phyloP scores from a whole-genome alignment of 2,797 vertebrate species.

The Sibirionetta formosa region DNA sequence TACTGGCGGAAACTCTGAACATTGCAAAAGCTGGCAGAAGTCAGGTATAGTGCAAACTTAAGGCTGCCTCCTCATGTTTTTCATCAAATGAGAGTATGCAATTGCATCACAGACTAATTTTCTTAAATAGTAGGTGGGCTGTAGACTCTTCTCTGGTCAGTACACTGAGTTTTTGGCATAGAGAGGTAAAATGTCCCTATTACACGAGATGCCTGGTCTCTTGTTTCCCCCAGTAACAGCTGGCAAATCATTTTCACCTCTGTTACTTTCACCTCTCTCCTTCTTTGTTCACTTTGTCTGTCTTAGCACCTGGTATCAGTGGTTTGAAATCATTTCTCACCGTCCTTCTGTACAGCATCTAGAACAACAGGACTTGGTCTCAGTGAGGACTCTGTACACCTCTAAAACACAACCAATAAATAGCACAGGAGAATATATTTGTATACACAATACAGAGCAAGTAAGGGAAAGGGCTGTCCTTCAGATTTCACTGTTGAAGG shows the following conservation, averaged over 20 bases:
- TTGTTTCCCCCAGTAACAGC: background rate
- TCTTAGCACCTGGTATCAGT: background rate
- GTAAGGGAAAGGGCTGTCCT: background rate
- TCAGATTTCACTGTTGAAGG: background rate
- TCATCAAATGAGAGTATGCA: background rate
- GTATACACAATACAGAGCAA: background rate
- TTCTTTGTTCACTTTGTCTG: background rate
- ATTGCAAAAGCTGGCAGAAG: slow-evolving; percentile 1
- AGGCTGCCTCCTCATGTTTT: background rate
- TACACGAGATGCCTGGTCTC: background rate
- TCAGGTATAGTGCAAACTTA: background rate
- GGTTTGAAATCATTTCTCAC: background rate
- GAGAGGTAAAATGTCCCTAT: background rate
- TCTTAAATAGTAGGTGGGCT: background rate
- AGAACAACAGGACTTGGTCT: background rate
- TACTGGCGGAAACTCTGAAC: background rate
- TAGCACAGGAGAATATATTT: background rate
- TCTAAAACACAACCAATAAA: background rate
- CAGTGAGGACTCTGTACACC: background rate
- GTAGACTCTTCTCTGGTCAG: background rate
- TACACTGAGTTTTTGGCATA: background rate
- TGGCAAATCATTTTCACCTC: background rate
- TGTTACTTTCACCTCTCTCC: background rate
- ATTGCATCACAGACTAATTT: background rate
- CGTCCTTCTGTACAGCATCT: background rate